Conservation (phyloP, 1,140 invertebrate species). For the Hylaeus volcanicus region DNA sequence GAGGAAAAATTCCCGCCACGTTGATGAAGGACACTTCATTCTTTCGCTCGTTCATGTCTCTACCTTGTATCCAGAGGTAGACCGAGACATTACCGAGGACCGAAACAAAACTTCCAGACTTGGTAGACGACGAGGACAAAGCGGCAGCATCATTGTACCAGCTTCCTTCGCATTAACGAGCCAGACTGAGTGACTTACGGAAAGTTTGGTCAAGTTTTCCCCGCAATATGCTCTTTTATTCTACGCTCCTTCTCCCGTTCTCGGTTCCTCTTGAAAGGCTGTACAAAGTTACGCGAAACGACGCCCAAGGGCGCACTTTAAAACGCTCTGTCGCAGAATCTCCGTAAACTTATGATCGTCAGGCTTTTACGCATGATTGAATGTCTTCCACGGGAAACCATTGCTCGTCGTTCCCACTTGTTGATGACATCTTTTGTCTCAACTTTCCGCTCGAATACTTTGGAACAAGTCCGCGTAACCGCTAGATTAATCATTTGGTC, state of each 20-base stretch:
- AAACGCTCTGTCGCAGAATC: constrained; percentile 54
- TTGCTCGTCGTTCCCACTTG: background rate
- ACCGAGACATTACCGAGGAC: constrained; percentile 41
- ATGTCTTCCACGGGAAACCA: background rate
- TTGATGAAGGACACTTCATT: constrained; percentile 50
- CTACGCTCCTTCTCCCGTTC: background rate
- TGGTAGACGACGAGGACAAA: constrained; percentile 34
- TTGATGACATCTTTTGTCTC: background rate
- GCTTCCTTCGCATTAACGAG: constrained; percentile 45
- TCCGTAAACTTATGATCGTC: constrained; percentile 53
- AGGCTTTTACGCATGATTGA: constrained; percentile 38
- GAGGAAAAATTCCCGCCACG: constrained; percentile 25
- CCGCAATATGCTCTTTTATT: constrained; percentile 46
- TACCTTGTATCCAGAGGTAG: background rate
- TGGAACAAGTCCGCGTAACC: background rate
- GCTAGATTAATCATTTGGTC: background rate
- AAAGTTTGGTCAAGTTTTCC: constrained; percentile 52
- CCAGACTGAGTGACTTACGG: constrained; percentile 47
- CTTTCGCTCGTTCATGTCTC: constrained; percentile 44
- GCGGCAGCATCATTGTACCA: constrained; percentile 12
- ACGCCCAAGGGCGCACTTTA: constrained; percentile 58
- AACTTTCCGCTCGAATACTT: background rate
- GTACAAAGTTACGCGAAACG: constrained; percentile 38
- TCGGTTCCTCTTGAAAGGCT: constrained; percentile 13
- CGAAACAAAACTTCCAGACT: constrained; percentile 17